Evolutionary conservation across 2,113 vertebrate species (phyloP).

Genomic region (Anguilla japonica): DNA sequence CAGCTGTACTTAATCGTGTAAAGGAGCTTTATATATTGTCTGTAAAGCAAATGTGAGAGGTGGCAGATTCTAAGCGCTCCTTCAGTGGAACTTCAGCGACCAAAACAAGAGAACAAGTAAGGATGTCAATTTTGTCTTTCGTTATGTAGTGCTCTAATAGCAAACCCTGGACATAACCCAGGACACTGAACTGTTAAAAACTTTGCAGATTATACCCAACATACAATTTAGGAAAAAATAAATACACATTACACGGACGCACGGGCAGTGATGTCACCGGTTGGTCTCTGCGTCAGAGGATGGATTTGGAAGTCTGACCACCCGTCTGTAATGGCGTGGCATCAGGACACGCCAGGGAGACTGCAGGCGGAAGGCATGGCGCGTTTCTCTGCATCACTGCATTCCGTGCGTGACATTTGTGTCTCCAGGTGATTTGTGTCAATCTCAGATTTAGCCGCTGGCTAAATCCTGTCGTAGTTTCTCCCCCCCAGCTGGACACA

Average conservation of each 20-base stretch:
- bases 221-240: too few relatives aligned
- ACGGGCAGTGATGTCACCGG: too few relatives aligned
- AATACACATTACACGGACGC: too few relatives aligned
- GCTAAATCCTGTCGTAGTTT: constrained; percentile 18
- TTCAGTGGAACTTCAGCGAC: too few relatives aligned
- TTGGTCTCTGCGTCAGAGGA: not conserved
- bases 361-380: not conserved
- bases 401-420: constrained; percentile 27
- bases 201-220: too few relatives aligned
- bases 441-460: constrained; percentile 48
- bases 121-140: too few relatives aligned
- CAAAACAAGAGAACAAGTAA: too few relatives aligned
- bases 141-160: too few relatives aligned
- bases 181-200: too few relatives aligned
- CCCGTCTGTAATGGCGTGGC: too few relatives aligned
- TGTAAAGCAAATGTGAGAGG: constrained; percentile 61
- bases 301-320: not conserved
- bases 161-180: too few relatives aligned
- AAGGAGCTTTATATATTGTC: constrained; percentile 73
- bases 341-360: too few relatives aligned
- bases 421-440: constrained; percentile 50
- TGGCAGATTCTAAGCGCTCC: not conserved
- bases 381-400: not conserved
- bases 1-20: constrained; percentile 66
- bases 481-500: not conserved